phyloP scores from a whole-genome alignment of 2,797 vertebrate genomes.

The Phyllotis vaccarum region DNA sequence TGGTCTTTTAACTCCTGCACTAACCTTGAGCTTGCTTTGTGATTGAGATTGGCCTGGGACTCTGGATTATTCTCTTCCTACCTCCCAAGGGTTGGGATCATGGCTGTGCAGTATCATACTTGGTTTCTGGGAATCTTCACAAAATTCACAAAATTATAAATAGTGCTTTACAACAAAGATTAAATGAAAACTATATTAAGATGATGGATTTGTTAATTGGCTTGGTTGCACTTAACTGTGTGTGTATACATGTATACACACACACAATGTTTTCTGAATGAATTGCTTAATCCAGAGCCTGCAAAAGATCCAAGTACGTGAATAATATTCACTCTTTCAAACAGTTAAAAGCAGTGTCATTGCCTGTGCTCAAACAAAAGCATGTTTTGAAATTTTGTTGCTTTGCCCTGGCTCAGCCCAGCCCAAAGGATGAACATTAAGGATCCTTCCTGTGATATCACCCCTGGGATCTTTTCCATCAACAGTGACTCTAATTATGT shows the following conservation, averaged over 20 bases:
- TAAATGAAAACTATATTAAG: not conserved
- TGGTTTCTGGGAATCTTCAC: not conserved
- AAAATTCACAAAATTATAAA: not conserved
- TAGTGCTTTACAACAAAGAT: not conserved
- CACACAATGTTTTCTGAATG: not conserved
- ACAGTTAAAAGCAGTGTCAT: not conserved
- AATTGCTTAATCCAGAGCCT: not conserved
- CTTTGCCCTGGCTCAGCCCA: constrained; percentile 69
- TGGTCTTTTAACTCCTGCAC: not conserved
- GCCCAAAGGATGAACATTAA: constrained; percentile 78
- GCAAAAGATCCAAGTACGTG: not conserved
- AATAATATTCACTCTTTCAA: not conserved
- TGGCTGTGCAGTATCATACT: no score
- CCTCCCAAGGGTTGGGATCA: not conserved
- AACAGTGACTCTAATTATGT: constrained; percentile 84
- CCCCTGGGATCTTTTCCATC: constrained; percentile 78
- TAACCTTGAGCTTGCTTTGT: not conserved
- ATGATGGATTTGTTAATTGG: not conserved
- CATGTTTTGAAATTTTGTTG: constrained; percentile 22
- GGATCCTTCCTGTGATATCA: constrained; percentile 75
- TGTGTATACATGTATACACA: not conserved
- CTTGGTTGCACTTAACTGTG: not conserved
- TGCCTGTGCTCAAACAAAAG: not conserved
- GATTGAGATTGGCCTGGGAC: not conserved
- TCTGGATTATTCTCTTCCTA: not conserved